Conservation (phyloP, 2,113 vertebrate species). For the Aspidoscelis tigris region DNA sequence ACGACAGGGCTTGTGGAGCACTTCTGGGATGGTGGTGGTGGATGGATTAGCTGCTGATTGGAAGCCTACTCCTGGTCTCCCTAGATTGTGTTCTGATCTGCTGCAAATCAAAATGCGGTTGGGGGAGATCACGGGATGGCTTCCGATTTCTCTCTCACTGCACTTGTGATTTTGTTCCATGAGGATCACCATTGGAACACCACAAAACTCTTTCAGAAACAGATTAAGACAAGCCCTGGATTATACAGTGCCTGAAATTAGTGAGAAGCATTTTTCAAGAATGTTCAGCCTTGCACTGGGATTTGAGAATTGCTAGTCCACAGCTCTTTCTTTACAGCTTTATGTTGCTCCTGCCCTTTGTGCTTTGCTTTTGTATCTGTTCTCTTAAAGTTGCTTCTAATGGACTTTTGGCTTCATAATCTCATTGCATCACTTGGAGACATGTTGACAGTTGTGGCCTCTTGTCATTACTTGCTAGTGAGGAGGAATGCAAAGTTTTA, state of each 20-base stretch:
- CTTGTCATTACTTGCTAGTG: conserved; percentile 59
- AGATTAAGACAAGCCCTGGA: too few relatives aligned
- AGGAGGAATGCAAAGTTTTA: conserved; percentile 41
- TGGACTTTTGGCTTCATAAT: conserved; percentile 51
- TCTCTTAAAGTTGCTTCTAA: conserved; percentile 14
- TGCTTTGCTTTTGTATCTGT: conserved; percentile 31
- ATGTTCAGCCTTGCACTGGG: not conserved
- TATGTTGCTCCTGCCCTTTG: conserved; percentile 1
- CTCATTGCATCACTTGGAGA: conserved; percentile 53
- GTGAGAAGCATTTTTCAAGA: not conserved
- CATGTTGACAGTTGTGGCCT: conserved; percentile 42
- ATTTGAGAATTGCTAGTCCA: not conserved
- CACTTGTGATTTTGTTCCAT: too few relatives aligned
- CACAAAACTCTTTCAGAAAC: not conserved
- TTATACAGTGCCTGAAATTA: not conserved
- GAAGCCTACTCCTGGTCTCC: too few relatives aligned
- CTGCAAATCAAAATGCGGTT: too few relatives aligned
- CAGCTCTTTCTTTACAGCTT: not conserved
- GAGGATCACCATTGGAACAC: too few relatives aligned
- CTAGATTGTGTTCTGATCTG: too few relatives aligned
- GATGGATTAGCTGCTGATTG: too few relatives aligned
- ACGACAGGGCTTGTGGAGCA: too few relatives aligned
- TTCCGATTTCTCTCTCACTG: too few relatives aligned
- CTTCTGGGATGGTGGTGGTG: too few relatives aligned
- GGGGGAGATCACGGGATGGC: too few relatives aligned